Percentiles rank a stretch among this genome's conserved stretches.
phyloP scores from a whole-genome alignment of 1,140 invertebrate genomes.

The Spodoptera frugiperda region DNA sequence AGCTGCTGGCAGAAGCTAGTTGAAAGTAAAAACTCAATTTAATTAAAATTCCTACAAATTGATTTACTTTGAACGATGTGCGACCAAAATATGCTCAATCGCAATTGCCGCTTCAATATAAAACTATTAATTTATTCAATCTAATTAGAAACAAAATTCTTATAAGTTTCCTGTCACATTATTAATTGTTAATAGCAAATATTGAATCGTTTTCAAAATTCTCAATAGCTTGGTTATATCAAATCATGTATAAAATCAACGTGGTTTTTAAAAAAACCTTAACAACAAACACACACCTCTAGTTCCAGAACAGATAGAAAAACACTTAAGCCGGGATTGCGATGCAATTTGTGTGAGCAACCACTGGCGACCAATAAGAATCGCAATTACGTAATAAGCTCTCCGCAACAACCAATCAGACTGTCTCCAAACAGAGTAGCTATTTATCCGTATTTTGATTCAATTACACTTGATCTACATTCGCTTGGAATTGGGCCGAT shows the following conservation, averaged over 20 bases:
- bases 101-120: not conserved
- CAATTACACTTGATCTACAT: slow-evolving; percentile 41
- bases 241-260: too few species aligned
- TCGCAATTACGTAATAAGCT: not conserved
- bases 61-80: too few species aligned
- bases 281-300: too few species aligned
- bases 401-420: not conserved
- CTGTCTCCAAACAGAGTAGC: not conserved
- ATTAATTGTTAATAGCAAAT: not conserved
- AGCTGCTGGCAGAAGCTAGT: too few species aligned
- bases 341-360: too few species aligned
- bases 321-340: not conserved
- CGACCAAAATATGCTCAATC: too few species aligned
- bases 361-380: not conserved
- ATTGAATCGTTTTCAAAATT: too few species aligned
- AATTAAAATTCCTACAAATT: not conserved
- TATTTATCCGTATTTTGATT: slow-evolving; percentile 36
- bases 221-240: too few species aligned
- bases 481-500: slow-evolving; percentile 25
- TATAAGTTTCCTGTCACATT: not conserved
- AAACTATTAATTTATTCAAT: not conserved
- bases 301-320: not conserved
- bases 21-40: not conserved
- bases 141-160: not conserved
- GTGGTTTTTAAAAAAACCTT: too few species aligned